phyloP scores from a whole-genome alignment of 2,888 invertebrate species.

The Belgica antarctica region DNA sequence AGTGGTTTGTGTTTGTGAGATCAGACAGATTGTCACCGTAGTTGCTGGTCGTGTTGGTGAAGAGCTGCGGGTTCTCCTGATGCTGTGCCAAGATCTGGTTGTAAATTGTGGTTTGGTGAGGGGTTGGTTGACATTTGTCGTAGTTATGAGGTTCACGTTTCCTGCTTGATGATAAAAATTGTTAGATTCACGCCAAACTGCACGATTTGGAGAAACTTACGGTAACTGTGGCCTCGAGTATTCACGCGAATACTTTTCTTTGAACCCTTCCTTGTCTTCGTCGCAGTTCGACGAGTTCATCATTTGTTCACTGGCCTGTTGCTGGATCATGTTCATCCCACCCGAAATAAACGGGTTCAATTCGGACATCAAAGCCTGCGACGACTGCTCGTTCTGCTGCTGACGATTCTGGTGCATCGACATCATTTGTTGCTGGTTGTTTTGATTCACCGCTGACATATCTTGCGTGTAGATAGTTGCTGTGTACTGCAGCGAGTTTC shows the following conservation, averaged over 20 bases:
- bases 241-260: conserved; percentile 35
- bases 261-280: conserved; percentile 19
- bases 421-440: conserved; percentile 10
- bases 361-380: conserved; percentile 13
- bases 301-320: conserved; percentile 20
- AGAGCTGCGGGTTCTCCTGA: conserved; percentile 45
- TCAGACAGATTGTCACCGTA: not conserved
- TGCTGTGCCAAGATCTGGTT: conserved; percentile 55
- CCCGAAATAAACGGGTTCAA: conserved; percentile 27
- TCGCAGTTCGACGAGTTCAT: not conserved
- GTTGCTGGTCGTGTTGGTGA: conserved; percentile 5
- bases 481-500: conserved; percentile 11
- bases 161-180: too few species aligned
- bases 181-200: too few species aligned
- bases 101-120: conserved; percentile 55
- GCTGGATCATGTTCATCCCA: conserved; percentile 16
- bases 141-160: conserved; percentile 56
- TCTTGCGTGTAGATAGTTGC: conserved; percentile 40
- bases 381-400: not conserved
- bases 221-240: conserved; percentile 35
- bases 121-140: conserved; percentile 55
- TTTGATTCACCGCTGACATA: not conserved
- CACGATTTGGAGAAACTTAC: too few species aligned
- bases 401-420: not conserved
- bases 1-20: conserved; percentile 38